Conservation (phyloP, 2,888 invertebrate species). For the Urechis unicinctus region DNA sequence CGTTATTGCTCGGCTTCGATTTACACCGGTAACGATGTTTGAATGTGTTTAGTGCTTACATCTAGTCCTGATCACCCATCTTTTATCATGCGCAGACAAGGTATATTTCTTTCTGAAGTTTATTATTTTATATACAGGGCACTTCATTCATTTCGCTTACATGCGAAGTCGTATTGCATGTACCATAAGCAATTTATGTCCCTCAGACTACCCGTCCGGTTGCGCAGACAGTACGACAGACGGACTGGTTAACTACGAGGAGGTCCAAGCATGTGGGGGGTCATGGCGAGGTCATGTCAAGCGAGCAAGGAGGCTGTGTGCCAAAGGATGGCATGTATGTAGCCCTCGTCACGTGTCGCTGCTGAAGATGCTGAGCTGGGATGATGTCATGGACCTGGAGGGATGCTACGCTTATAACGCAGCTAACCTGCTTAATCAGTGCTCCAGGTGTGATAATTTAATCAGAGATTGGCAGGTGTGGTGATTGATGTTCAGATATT, state of each 20-base stretch:
- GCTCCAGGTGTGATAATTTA: slow-evolving; percentile 27
- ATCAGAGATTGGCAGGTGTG: no score
- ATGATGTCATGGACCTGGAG: slow-evolving; percentile 34
- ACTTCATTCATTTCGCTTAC: neutral
- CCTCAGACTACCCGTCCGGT: slow-evolving; percentile 37
- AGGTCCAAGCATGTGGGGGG: slow-evolving; percentile 42
- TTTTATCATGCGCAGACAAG: no score
- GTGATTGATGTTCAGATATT: no score
- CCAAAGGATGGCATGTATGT: slow-evolving; percentile 45
- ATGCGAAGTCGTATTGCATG: neutral
- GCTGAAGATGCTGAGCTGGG: slow-evolving; percentile 36
- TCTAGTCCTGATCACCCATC: no score
- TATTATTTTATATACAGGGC: no score
- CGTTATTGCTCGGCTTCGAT: no score
- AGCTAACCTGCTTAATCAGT: slow-evolving; percentile 35
- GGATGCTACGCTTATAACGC: slow-evolving; percentile 49
- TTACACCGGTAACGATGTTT: no score
- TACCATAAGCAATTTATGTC: neutral
- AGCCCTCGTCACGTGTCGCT: slow-evolving; percentile 30
- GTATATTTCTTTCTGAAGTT: no score
- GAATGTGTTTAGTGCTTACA: no score
- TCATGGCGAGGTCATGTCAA: slow-evolving; percentile 46
- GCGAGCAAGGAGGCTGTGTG: slow-evolving; percentile 34
- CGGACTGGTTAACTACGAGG: slow-evolving; percentile 32
- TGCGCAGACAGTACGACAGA: slow-evolving; percentile 43